Evolutionary conservation across 2,888 invertebrate genomes (phyloP), one percentile per base, ranked within the genome.

Genomic region (Rhagonycha lutea): DNA sequence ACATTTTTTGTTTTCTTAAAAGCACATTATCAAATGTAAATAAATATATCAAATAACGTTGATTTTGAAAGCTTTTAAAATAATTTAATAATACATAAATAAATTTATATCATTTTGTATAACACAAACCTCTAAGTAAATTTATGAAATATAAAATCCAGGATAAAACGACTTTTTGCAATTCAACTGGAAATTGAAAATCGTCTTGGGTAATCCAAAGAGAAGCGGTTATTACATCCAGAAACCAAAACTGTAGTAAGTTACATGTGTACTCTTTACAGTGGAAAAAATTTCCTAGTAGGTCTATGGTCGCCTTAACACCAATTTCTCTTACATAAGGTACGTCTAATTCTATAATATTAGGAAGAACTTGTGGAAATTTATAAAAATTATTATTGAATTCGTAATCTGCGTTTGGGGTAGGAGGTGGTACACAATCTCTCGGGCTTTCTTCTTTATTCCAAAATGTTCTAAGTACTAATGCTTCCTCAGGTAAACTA

Each of bases 201-300:
- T 87, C 86, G 79, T 88, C 88, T 78, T 88, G 88, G 2, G 83
- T 74, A 76, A 83, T 85, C 88, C 88, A 88, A 14, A 88, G 76
- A 75, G 87, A 87, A 80, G 88, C 88, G 0, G 85, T 83, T 4
- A 88, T 75, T 12, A 87, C 83, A 81, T 88, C 88, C 72, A 88
- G 75, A 76, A 88, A 86, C 88, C 88, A 88, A 79, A 87, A 88
- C 74, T 88, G 87, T 3, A 86, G 77, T 28, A 83, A 80, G 74
- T 85, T 86, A 11, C 82, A 79, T 72, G 82, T 80, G 69, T 86
- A 87, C 70, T 86, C 82, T 9, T 74, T 79, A 73, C 86, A 86
- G 2, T 80, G 78, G 62, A 87, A 85, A 72, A 82, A 81, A 24
- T 84, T 80, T 14, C 85, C 84, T 12, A 87, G 78, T 11, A 72